phyloP scores from a whole-genome alignment of 2,888 invertebrate genomes.

The Rotaria sp. region DNA sequence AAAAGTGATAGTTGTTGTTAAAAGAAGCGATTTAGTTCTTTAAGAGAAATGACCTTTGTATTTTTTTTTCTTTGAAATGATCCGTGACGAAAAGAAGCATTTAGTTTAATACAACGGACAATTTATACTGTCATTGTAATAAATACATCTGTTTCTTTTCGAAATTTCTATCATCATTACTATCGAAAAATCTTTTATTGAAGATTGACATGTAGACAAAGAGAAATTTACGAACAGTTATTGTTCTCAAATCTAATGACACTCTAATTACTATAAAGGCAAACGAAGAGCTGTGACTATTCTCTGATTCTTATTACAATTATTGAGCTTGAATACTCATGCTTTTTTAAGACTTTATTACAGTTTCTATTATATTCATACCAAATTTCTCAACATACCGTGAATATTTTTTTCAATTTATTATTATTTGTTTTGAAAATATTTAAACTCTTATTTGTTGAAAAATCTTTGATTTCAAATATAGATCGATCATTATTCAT shows the following conservation, averaged over 20 bases:
- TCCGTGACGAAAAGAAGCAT: not conserved
- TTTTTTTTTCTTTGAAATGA: not conserved
- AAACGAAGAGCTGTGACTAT: too few species aligned
- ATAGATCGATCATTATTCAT: too few species aligned
- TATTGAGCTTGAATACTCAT: too few species aligned
- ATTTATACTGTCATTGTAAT: not conserved
- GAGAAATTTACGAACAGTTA: not conserved
- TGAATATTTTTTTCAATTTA: too few species aligned
- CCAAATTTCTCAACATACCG: too few species aligned
- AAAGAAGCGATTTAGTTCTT: not conserved
- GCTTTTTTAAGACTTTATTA: too few species aligned
- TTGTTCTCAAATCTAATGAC: not conserved
- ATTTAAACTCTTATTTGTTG: too few species aligned
- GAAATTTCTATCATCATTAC: not conserved
- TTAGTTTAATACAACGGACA: not conserved
- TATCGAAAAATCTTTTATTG: not conserved
- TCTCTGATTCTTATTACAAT: too few species aligned
- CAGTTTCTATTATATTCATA: too few species aligned
- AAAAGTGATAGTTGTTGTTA: not conserved
- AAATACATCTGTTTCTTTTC: not conserved
- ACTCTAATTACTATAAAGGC: not conserved
- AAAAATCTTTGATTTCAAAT: too few species aligned
- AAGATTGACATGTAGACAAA: not conserved
- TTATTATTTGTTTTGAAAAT: too few species aligned
- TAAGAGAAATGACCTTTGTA: not conserved